These are phyloP conservation scores for Tetraneura akinire DNA, from an alignment of 1,140 invertebrate species.

Conservation along the genomic window DNA sequence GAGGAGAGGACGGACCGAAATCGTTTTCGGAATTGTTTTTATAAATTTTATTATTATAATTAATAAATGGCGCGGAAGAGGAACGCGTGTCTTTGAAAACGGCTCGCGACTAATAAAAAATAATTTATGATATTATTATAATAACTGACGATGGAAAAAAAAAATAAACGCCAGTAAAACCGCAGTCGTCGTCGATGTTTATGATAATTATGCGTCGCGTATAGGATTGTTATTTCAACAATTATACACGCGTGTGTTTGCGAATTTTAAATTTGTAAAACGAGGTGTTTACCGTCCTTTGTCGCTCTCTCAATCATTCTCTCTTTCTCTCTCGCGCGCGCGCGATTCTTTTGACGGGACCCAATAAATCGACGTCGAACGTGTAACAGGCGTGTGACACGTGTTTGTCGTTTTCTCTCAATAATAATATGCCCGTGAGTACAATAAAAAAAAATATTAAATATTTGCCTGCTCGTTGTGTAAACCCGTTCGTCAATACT, in stretches of 20 bases:
- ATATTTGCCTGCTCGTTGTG: background rate
- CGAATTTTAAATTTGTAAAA: slow-evolving; percentile 46
- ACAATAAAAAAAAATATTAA: too few relatives aligned
- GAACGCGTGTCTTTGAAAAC: too few relatives aligned
- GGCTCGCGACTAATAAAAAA: too few relatives aligned
- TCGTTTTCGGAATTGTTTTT: too few relatives aligned
- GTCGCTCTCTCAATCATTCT: too few relatives aligned
- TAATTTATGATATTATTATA: too few relatives aligned
- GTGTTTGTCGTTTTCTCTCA: background rate
- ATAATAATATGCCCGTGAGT: background rate
- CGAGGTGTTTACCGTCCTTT: slow-evolving; percentile 24
- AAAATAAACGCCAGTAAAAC: background rate
- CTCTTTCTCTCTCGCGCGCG: too few relatives aligned
- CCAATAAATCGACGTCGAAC: slow-evolving; percentile 27
- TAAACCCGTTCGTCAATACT: background rate
- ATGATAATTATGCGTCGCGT: background rate
- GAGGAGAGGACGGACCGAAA: too few relatives aligned
- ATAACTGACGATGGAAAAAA: too few relatives aligned
- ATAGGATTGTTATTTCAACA: too few relatives aligned
- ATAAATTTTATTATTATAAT: too few relatives aligned
- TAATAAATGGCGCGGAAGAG: too few relatives aligned
- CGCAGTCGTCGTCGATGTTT: background rate
- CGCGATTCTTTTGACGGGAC: background rate
- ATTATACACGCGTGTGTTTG: slow-evolving; percentile 42
- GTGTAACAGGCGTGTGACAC: background rate